Evolutionary conservation across 2,888 invertebrate species (phyloP).

Genomic region (Enchytraeus crypticus): DNA sequence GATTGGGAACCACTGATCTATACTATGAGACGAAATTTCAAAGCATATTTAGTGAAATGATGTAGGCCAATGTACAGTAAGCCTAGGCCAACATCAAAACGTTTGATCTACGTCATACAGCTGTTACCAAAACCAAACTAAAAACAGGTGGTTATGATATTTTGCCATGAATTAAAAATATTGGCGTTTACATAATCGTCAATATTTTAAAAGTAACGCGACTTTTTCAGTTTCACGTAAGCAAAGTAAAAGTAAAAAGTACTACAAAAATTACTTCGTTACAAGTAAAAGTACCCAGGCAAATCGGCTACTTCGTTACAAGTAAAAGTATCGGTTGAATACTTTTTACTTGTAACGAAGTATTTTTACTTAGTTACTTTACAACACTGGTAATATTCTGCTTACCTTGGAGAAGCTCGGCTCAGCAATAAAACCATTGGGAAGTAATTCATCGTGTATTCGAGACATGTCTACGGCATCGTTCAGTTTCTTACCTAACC

Average conservation of each 20-base stretch:
- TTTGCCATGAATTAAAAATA: too few relatives aligned
- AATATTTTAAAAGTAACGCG: too few relatives aligned
- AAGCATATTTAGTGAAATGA: too few relatives aligned
- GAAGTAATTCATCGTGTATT: conserved; percentile 75
- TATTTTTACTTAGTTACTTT: neutral
- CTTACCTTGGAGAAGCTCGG: conserved; percentile 5
- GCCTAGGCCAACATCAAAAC: too few relatives aligned
- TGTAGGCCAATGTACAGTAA: too few relatives aligned
- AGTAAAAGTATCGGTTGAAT: neutral
- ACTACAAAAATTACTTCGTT: neutral
- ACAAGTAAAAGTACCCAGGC: neutral
- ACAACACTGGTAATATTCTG: neutral
- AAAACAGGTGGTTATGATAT: too few relatives aligned
- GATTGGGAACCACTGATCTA: too few relatives aligned
- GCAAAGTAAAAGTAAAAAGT: neutral
- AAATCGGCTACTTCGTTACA: neutral
- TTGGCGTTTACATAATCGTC: too few relatives aligned
- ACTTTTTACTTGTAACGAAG: too few relatives aligned
- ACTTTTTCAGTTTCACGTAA: neutral
- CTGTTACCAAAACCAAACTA: too few relatives aligned
- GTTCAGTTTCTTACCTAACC: conserved; percentile 68
- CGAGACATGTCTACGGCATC: conserved; percentile 70
- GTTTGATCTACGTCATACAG: too few relatives aligned
- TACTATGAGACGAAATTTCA: too few relatives aligned
- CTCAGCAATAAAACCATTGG: conserved; percentile 64